phyloP scores from a whole-genome alignment of 2,888 invertebrate genomes.

The Eristalis intricaria region DNA sequence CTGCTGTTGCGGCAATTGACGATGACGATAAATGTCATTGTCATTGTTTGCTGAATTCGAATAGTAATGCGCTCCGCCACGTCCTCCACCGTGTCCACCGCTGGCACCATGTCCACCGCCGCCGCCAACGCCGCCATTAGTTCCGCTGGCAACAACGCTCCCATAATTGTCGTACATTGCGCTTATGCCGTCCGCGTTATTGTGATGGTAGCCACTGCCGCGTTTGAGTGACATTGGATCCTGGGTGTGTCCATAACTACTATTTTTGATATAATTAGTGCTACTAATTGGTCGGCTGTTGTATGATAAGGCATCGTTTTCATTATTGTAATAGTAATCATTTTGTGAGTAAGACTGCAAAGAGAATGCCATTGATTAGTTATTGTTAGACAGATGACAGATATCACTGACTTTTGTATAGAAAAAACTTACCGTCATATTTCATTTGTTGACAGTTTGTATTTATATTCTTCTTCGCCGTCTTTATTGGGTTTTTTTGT shows the following conservation, averaged over 20 bases:
- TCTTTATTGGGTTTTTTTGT: neutral
- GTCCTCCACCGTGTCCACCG: neutral
- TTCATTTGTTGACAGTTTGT: constrained; percentile 76
- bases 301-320: constrained; percentile 88
- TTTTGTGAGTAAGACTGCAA: constrained; percentile 78
- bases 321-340: constrained; percentile 78
- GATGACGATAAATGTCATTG: constrained; percentile 53
- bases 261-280: constrained; percentile 74
- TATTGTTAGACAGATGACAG: too few relatives aligned
- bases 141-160: constrained; percentile 46
- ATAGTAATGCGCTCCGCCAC: constrained; percentile 47
- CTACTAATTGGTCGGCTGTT: constrained; percentile 88
- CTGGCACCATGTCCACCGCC: constrained; percentile 1
- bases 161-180: constrained; percentile 73
- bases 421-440: constrained; percentile 71
- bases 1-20: neutral
- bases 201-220: neutral
- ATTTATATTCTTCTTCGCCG: constrained; percentile 86
- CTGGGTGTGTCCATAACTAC: constrained; percentile 66
- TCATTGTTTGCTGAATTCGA: constrained; percentile 61
- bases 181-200: constrained; percentile 24
- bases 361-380: neutral
- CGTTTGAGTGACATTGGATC: constrained; percentile 68
- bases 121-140: constrained; percentile 28
- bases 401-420: neutral